Evolutionary conservation across 2,888 invertebrate genomes (phyloP).

Genomic region (Lasius fuliginosus): DNA sequence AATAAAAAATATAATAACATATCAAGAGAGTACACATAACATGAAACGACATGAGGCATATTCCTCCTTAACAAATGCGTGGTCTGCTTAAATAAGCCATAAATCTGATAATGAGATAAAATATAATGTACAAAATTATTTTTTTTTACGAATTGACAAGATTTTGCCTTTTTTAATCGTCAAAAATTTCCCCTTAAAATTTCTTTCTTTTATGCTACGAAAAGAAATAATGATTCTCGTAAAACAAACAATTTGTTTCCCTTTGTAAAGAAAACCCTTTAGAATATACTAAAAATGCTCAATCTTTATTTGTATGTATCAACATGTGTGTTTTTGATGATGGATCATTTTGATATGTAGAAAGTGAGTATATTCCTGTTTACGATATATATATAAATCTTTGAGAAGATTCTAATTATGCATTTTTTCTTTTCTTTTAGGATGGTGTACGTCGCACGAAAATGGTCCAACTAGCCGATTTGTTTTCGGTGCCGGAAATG

Average conservation of each 20-base stretch:
- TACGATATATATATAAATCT: not conserved
- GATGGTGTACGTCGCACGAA: slow-evolving; percentile 84
- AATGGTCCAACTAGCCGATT: slow-evolving; percentile 98
- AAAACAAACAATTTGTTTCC: not conserved
- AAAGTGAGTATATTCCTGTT: slow-evolving; percentile 71
- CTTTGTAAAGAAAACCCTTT: not conserved
- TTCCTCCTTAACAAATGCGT: not conserved
- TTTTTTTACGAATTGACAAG: not conserved
- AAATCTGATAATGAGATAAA: not conserved
- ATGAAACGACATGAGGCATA: not conserved
- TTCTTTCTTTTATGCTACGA: not conserved
- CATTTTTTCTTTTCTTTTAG: slow-evolving; percentile 67
- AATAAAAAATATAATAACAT: not conserved
- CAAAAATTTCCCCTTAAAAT: not conserved
- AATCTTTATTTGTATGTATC: slow-evolving; percentile 73
- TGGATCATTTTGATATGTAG: slow-evolving; percentile 69
- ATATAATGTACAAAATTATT: not conserved
- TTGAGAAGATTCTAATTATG: not conserved
- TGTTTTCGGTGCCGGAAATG: slow-evolving; percentile 99
- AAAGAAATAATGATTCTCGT: not conserved
- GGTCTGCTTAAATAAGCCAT: not conserved
- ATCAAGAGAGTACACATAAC: not conserved
- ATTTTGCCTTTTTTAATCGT: not conserved
- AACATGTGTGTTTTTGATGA: slow-evolving; percentile 66
- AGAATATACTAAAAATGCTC: slow-evolving; percentile 14